Base-by-base conservation (phyloP, 2,113 vertebrate genomes). In the Myiopsitta monachus region DNA sequence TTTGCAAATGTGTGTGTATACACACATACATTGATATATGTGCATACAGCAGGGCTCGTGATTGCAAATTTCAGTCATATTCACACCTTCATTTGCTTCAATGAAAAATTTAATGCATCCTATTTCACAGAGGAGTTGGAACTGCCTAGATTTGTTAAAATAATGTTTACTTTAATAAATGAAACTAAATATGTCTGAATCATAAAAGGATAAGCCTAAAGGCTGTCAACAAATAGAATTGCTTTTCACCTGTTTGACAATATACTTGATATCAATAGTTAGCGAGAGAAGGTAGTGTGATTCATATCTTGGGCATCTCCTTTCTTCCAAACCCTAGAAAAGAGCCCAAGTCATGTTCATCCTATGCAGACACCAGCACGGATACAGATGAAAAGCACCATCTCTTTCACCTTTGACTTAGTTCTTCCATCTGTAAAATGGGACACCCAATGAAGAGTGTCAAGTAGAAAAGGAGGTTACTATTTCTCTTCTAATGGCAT, bases 401-500 rank as follows among this genome's bases (percentile, higher is more conserved):
- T 1, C 19, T 52, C 38, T 69, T 54, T 28, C 33, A 75, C 6
- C 2, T n/a, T 54, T 88, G 49, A 22, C 64, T 91, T 55, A 59
- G 31, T 41, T 86, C 26, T 44, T 64, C 43, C 33, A 54, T 8
- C 15, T 46, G 10, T 67, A 84, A 84, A 80, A 75, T 14, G 26
- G 41, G 38, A 59, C 17, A 26, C 7, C 3, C n/a, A 84, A 7
- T 9, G 38, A 62, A 43, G 51, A 55, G 4, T 33, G 23, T 83
- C 31, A 68, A 72, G 38, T 2, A 72, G 77, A 72, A 91, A 87
- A 36, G 57, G 14, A 59, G n/a, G 57, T 36, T 36, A 36, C 9
- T 59, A 59, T 59, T 7, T 36, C 22, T 59, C 22, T 36, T 59
- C 57, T 96, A 95, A 95, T 76, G 92, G 72, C 77, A 94, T 95